Base-by-base conservation (phyloP, 2,888 invertebrate species). In the Tortricodes alternella region DNA sequence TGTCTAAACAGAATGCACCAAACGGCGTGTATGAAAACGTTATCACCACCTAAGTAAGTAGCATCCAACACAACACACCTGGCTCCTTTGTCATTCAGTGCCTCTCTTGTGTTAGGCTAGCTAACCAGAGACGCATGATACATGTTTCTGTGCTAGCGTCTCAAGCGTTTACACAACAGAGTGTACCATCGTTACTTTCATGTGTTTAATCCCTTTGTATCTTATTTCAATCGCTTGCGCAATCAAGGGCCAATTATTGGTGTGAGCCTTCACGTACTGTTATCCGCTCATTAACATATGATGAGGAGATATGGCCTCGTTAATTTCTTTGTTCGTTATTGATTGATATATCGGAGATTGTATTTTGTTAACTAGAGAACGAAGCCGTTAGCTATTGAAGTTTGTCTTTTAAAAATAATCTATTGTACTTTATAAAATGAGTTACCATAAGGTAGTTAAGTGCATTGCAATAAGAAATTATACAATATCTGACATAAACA, bases 211-310 rank as follows among this genome's bases (percentile, higher is more conserved):
- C 41, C 57, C 62, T 57, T 66, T 62, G 53, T 68, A 70, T 69
- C 62, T 58, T 50, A 62, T 56, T 66, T 66, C 66, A 63, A 70
- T 73, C 68, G 60, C 57, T 74, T 73, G 62, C 65, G 69, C 67
- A 75, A 76, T 69, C 64, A 67, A 68, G 66, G 65, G 67, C 70
- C 76, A 71, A 74, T 74, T 70, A 72, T 64, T 59, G 57, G 58
- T 60, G 59, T 57, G 62, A 63, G 63, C 69, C 67, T 66, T 66
- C 65, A 56, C 55, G 60, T 62, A 69, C 65, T 59, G 66, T 66
- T 65, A 66, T 56, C 61, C 48, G 56, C 65, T 69, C 69, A 74
- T 76, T 73, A 73, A 66, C 70, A 67, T 66, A 65, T 66, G 67
- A 68, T 68, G 68, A 63, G 63, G 46, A 69, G 61, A 53, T 59